A percentile compares a stretch with the other conserved stretches of the same genome.
phyloP scores from a whole-genome alignment of 2,113 vertebrate species.

The Agelaius tricolor region DNA sequence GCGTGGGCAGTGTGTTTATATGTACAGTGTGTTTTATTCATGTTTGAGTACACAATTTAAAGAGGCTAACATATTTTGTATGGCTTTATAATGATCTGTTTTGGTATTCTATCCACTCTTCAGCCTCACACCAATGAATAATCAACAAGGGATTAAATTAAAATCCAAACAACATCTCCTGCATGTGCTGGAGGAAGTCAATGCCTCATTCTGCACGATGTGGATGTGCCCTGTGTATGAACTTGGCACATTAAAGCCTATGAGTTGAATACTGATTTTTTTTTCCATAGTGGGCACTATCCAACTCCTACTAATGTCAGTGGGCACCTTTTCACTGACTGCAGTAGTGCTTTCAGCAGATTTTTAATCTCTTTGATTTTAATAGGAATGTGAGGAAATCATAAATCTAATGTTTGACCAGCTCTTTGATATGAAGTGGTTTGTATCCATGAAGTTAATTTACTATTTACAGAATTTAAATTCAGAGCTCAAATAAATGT shows the following conservation, averaged over 20 bases:
- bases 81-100: background rate
- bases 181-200: background rate
- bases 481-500: background rate
- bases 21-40: background rate
- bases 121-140: constrained; percentile 2
- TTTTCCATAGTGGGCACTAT: background rate
- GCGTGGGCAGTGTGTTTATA: background rate
- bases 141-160: constrained; percentile 45
- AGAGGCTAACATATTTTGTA: background rate
- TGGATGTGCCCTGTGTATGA: constrained; percentile 28
- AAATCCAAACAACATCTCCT: constrained; percentile 25
- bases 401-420: background rate
- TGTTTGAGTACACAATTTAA: background rate
- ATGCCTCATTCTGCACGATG: background rate
- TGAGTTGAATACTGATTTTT: constrained; percentile 14
- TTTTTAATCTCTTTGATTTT: background rate
- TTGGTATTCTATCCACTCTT: constrained; percentile 19
- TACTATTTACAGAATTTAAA: constrained; percentile 32
- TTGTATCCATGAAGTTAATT: background rate
- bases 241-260: background rate
- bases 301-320: background rate
- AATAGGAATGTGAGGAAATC: background rate
- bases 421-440: background rate
- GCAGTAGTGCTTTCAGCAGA: background rate
- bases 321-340: background rate